Evolutionary conservation across 1,140 invertebrate species (phyloP).

Genomic region (Diorhabda elongata): DNA sequence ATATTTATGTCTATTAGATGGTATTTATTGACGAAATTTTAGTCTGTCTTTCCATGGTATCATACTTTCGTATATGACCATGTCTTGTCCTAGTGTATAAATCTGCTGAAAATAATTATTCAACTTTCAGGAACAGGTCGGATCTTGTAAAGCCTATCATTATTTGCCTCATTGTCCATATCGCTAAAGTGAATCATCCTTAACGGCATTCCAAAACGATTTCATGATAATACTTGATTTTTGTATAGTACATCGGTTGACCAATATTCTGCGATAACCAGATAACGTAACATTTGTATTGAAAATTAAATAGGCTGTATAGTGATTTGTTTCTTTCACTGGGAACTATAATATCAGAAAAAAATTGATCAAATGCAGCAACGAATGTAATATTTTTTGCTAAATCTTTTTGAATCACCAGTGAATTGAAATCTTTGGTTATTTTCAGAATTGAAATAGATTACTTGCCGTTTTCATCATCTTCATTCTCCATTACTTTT

Average conservation of each 20-base stretch:
- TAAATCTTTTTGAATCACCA: too few species aligned
- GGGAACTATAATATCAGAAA: too few species aligned
- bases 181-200: constrained; percentile 1
- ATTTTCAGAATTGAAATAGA: neutral
- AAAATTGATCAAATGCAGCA: too few species aligned
- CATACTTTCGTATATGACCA: constrained; percentile 17
- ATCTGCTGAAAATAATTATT: neutral
- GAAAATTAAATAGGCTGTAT: too few species aligned
- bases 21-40: constrained; percentile 19
- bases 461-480: too few species aligned
- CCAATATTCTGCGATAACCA: too few species aligned
- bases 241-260: too few species aligned
- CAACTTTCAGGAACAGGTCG: constrained; percentile 1
- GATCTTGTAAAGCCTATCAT: neutral
- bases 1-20: constrained; percentile 23
- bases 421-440: neutral
- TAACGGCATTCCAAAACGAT: constrained; percentile 1
- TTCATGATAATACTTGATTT: neutral
- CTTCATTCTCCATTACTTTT: too few species aligned
- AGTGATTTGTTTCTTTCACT: too few species aligned
- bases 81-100: constrained; percentile 6
- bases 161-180: neutral
- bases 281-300: too few species aligned
- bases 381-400: too few species aligned
- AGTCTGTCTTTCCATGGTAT: constrained; percentile 19